Conservation (phyloP, 2,888 invertebrate species). For the Kryphioiulus occultus region DNA sequence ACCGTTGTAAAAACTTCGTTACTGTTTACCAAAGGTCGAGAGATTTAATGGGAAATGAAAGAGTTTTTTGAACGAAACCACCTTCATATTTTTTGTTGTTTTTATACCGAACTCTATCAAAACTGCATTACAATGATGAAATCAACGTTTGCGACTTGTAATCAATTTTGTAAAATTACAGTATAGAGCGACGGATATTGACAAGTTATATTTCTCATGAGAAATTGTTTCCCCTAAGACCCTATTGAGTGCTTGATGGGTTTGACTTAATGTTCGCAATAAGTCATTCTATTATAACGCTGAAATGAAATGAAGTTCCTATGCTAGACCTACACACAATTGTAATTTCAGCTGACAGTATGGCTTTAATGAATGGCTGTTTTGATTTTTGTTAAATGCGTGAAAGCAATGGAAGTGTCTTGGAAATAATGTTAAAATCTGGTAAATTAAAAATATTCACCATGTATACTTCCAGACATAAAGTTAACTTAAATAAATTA, state of each 20-base stretch:
- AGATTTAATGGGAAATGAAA: not conserved
- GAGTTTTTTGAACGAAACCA: not conserved
- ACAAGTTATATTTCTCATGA: not conserved
- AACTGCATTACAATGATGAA: slow-evolving; percentile 1
- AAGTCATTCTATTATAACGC: not conserved
- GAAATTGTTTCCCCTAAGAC: not conserved
- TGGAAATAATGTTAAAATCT: too few species aligned
- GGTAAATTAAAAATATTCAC: too few species aligned
- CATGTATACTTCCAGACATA: too few species aligned
- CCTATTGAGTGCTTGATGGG: not conserved
- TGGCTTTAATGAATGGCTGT: too few species aligned
- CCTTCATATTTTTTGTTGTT: not conserved
- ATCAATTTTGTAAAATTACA: not conserved
- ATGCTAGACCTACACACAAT: not conserved
- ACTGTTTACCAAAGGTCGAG: not conserved
- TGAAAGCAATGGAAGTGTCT: too few species aligned
- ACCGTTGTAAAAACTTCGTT: not conserved
- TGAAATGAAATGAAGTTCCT: not conserved
- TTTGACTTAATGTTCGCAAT: not conserved
- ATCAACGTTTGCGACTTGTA: slow-evolving; percentile 1
- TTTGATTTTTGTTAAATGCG: too few species aligned
- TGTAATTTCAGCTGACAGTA: too few species aligned
- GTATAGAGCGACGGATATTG: not conserved
- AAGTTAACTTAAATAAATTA: too few species aligned
- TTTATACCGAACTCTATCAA: not conserved